phyloP scores from a whole-genome alignment of 2,113 vertebrate species.

The Trochalopteron elliotii region DNA sequence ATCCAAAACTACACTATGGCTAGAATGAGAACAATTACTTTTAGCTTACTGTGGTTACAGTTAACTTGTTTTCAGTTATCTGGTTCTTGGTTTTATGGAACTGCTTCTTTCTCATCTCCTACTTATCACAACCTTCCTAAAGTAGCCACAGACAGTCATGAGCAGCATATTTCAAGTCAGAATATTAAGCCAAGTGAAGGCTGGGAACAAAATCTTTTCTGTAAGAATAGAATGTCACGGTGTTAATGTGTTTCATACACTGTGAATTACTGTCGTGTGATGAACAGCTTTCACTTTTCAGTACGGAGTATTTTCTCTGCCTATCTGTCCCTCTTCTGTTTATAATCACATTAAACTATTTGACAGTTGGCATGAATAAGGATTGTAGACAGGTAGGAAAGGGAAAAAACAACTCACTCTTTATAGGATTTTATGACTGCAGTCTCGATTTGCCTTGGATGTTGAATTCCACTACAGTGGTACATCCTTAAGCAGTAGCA shows the following conservation, averaged over 20 bases:
- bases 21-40: not conserved
- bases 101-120: not conserved
- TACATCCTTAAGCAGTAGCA: not conserved
- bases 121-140: not conserved
- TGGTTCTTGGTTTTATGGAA: not conserved
- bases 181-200: not conserved
- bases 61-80: not conserved
- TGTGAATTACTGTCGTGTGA: constrained; percentile 41
- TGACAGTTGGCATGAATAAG: not conserved
- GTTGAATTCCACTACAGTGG: not conserved
- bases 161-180: not conserved
- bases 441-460: constrained; percentile 5
- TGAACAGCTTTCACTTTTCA: constrained; percentile 63
- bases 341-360: constrained; percentile 39
- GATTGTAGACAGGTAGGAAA: constrained; percentile 15
- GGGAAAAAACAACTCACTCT: not conserved
- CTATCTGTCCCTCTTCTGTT: constrained; percentile 40
- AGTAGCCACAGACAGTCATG: not conserved
- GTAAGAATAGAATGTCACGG: constrained; percentile 25
- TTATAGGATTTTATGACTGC: not conserved
- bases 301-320: constrained; percentile 33
- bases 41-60: not conserved
- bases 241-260: constrained; percentile 47
- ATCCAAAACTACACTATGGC: not conserved
- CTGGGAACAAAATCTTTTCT: constrained; percentile 9